Evolutionary conservation across 2,888 invertebrate species (phyloP), one percentile per base, ranked within the genome.

Genomic region (Maniola hyperantus): DNA sequence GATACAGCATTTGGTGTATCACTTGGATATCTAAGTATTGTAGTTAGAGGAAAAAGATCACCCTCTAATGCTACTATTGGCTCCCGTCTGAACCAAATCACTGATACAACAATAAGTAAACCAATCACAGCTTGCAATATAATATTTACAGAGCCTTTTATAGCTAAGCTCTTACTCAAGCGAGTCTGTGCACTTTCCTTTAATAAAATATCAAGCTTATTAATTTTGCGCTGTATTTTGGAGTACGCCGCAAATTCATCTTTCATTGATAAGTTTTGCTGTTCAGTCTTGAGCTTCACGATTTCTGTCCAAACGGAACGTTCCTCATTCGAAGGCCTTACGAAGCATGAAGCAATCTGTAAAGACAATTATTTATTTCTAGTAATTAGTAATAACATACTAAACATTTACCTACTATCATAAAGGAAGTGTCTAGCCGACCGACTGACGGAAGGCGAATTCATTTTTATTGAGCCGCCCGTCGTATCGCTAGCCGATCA

Each of bases 201-300:
- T 39, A 94, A 73, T 66, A 89, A 79, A 66, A 78, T 80, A 75
- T 94, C 93, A n/a, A 94, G 77, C 73, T 83, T 89, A 72, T 92
- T 93, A 26, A 94, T 93, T 81, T 87, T 93, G 53, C 94, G 83
- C 77, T 94, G 94, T 44, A 94, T 71, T 79, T 93, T 94, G 1
- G 94, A 93, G 78, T 93, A 93, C 44, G 93, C 91, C 6, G 94
- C 94, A 83, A 94, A 94, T 72, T 94, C 91, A 72, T 94, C 93
- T 68, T 93, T 93, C 86, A 94, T 93, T 8, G 92, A 93, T 67
- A 94, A 80, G 8, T 77, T 72, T 64, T 87, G 85, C 74, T 94
- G 94, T 72, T 93, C 88, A 1, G 76, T 75, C 77, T 91, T 93
- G 4, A 94, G 80, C 72, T 83, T 80, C 44, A 81, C 57, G 48